phyloP scores from a whole-genome alignment of 2,888 invertebrate genomes.

The Homarus gammarus region DNA sequence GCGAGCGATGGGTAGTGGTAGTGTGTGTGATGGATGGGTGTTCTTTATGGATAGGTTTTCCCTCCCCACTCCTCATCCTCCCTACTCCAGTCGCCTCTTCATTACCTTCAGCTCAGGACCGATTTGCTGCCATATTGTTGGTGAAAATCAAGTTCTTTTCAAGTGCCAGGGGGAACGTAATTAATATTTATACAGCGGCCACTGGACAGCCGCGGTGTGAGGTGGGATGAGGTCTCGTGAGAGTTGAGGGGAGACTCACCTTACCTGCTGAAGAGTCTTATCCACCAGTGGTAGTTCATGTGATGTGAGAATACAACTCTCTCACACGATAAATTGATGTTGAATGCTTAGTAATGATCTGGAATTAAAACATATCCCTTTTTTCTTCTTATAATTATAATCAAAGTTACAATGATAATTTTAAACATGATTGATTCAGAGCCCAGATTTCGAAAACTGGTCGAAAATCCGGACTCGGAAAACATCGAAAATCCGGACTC shows the following conservation, averaged over 20 bases:
- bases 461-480: too few species aligned
- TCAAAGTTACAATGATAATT: too few species aligned
- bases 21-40: neutral
- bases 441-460: too few species aligned
- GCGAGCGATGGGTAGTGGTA: neutral
- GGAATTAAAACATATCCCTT: too few species aligned
- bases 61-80: neutral
- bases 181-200: constrained; percentile 3
- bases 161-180: neutral
- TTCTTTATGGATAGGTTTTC: neutral
- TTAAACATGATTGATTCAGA: too few species aligned
- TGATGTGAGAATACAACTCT: too few species aligned
- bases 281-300: too few species aligned
- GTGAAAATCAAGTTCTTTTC: neutral
- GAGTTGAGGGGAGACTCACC: neutral
- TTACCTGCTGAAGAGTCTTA: neutral
- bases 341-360: too few species aligned
- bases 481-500: too few species aligned
- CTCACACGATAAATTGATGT: too few species aligned
- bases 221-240: neutral
- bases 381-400: too few species aligned
- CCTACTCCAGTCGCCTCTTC: neutral
- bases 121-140: constrained; percentile 3
- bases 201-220: neutral
- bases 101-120: neutral